Percentiles rank a stretch among this genome's conserved stretches.
These are phyloP conservation scores for Plectrocnemia conspersa DNA, from an alignment of 1,140 invertebrate species.

Conservation along the genomic window DNA sequence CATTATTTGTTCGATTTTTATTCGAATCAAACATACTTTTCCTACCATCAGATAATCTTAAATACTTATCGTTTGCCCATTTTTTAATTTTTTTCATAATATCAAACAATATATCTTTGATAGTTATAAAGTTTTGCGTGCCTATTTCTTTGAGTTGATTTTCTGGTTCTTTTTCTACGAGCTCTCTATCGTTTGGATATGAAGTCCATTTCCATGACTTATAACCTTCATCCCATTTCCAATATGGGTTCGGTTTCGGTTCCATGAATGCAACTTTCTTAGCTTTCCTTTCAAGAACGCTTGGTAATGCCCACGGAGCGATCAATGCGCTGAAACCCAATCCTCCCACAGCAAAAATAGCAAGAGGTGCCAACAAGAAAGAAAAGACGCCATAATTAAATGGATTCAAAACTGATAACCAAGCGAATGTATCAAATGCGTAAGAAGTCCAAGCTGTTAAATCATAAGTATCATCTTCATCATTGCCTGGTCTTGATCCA, in stretches of 20 bases:
- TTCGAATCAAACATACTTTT: background rate
- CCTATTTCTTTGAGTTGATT: background rate
- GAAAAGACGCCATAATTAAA: constrained; percentile 38
- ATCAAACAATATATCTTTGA: constrained; percentile 7
- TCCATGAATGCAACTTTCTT: constrained; percentile 17
- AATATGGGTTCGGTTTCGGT: constrained; percentile 4
- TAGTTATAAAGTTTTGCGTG: constrained; percentile 9
- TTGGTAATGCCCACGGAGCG: constrained; percentile 37
- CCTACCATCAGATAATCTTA: background rate
- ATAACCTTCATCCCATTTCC: constrained; percentile 26
- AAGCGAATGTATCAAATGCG: constrained; percentile 26
- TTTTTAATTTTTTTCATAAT: constrained; percentile 13
- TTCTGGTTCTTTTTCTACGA: background rate
- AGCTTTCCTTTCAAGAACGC: constrained; percentile 30
- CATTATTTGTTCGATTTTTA: background rate
- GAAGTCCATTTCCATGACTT: constrained; percentile 26
- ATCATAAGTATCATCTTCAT: constrained; percentile 17
- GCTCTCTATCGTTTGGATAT: constrained; percentile 17
- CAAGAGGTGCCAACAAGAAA: constrained; percentile 39
- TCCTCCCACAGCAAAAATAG: constrained; percentile 37
- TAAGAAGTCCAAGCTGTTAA: constrained; percentile 21
- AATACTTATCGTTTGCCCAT: constrained; percentile 16
- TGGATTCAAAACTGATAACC: constrained; percentile 36
- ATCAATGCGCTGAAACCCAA: constrained; percentile 36
- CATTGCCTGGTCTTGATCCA: constrained; percentile 8